Conservation (phyloP, 1,140 invertebrate genomes). For the Chironomus tepperi region DNA sequence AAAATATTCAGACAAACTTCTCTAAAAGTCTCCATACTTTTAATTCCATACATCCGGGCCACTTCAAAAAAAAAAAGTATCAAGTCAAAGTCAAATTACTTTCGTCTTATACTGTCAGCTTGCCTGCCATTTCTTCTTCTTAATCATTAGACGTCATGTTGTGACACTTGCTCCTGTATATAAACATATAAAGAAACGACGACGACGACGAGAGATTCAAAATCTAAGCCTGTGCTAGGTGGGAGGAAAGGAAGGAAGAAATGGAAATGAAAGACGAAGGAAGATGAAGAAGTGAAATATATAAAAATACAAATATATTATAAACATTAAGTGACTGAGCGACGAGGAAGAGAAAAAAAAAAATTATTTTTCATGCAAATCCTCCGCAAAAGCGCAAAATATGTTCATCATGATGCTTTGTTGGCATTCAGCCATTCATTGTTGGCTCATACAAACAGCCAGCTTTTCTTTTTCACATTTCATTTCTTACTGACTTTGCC, state of each 20-base stretch:
- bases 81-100: background rate
- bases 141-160: background rate
- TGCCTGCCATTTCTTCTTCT: background rate
- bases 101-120: background rate
- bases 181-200: no score
- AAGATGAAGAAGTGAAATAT: background rate
- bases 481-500: background rate
- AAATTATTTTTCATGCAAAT: background rate
- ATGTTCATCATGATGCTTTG: constrained; percentile 6
- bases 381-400: background rate
- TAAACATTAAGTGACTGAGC: background rate
- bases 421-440: constrained; percentile 1
- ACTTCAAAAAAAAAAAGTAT: background rate
- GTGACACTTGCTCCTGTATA: background rate
- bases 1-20: no score
- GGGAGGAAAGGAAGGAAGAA: no score
- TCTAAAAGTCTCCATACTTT: no score
- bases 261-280: background rate
- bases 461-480: background rate
- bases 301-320: background rate
- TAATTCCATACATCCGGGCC: background rate
- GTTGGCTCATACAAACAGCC: background rate
- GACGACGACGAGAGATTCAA: no score
- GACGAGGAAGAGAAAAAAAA: no score
- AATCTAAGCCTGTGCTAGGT: background rate